These are phyloP conservation scores for Taphrorychus bicolor DNA, from an alignment of 2,888 invertebrate genomes.

Conservation along the genomic window DNA sequence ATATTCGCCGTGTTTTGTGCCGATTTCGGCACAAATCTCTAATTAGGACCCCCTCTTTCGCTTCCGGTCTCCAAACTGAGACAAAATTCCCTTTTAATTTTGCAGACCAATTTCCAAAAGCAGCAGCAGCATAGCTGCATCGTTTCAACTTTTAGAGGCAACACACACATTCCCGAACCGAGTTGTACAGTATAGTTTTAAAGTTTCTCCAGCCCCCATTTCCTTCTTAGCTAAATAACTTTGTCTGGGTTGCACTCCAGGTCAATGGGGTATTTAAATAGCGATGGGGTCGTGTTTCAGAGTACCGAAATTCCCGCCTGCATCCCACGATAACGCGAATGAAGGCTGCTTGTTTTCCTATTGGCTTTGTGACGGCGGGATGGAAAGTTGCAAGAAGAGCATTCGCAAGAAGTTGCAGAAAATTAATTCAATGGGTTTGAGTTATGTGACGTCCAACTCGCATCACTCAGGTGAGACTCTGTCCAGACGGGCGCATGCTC, in stretches of 20 bases:
- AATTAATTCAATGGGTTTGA: slow-evolving; percentile 26
- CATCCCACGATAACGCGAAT: neutral
- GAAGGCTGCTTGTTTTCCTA: neutral
- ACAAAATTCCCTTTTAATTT: slow-evolving; percentile 32
- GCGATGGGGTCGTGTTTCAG: slow-evolving; percentile 5
- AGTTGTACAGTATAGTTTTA: slow-evolving; percentile 20
- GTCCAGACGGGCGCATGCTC: slow-evolving; percentile 50
- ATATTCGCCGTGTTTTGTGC: neutral
- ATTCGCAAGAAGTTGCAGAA: neutral
- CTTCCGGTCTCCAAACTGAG: slow-evolving; percentile 2
- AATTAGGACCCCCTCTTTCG: neutral
- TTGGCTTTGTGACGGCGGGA: neutral
- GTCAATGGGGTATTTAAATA: slow-evolving; percentile 27
- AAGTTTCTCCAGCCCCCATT: slow-evolving; percentile 22
- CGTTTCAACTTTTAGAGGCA: slow-evolving; percentile 25
- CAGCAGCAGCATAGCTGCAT: slow-evolving; percentile 26
- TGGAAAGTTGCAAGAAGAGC: neutral
- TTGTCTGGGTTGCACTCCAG: slow-evolving; percentile 19
- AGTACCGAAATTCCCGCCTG: neutral
- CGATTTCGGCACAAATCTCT: neutral
- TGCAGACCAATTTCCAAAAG: slow-evolving; percentile 31
- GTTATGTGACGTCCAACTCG: slow-evolving; percentile 29
- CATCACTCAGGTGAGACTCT: slow-evolving; percentile 49
- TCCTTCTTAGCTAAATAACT: slow-evolving; percentile 23
- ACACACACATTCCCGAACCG: slow-evolving; percentile 19